A percentile compares a stretch with the other conserved stretches of the same genome.
Conservation (phyloP, 2,113 vertebrate species). For the Rhinoptilus africanus region DNA sequence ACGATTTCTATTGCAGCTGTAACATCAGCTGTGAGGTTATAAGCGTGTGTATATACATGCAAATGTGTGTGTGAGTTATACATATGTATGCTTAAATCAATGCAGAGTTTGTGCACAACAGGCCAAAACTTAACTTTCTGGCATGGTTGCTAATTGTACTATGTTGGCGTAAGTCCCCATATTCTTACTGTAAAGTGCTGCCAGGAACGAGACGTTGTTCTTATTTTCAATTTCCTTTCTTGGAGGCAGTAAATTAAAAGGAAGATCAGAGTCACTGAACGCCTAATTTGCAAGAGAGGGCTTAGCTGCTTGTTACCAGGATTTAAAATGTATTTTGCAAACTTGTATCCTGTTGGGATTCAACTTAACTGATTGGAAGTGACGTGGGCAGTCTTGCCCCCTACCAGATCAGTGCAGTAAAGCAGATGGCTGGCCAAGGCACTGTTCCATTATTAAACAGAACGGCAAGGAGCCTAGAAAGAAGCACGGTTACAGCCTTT, state of each 20-base stretch:
- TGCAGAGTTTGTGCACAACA: background rate
- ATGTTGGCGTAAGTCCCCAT: background rate
- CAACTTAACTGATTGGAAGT: background rate
- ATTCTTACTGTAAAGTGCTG: background rate
- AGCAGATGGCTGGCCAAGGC: background rate
- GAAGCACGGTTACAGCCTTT: background rate
- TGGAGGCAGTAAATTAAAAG: background rate
- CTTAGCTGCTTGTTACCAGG: background rate
- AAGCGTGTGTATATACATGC: background rate
- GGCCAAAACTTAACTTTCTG: background rate
- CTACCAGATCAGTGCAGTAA: background rate
- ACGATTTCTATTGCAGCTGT: background rate
- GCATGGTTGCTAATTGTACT: background rate
- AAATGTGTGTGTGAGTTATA: background rate
- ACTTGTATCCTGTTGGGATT: background rate
- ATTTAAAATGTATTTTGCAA: slow-evolving; percentile 9
- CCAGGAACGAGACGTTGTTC: background rate
- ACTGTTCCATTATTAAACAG: background rate
- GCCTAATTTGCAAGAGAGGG: background rate
- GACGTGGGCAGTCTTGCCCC: background rate
- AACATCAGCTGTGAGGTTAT: background rate
- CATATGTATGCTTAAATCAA: background rate
- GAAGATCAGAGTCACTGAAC: background rate
- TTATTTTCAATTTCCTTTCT: background rate
- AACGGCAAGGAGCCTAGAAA: background rate